Evolutionary conservation across 1,140 invertebrate species (phyloP).

Genomic region (Diabrotica undecimpunctata): DNA sequence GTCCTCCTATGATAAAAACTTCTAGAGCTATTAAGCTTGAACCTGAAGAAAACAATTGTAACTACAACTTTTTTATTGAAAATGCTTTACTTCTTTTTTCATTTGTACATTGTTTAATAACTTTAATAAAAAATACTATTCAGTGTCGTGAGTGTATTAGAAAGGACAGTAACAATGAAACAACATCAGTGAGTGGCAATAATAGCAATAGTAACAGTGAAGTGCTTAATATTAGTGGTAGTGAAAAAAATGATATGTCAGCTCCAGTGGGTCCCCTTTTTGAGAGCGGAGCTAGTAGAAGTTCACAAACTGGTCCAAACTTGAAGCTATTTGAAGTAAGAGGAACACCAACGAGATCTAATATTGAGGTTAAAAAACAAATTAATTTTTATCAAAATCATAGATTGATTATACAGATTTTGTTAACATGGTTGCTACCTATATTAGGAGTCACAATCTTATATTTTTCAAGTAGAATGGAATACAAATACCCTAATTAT

Average conservation of each 20-base stretch:
- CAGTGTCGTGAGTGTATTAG: slow-evolving; percentile 10
- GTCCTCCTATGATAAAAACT: neutral
- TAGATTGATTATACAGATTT: slow-evolving; percentile 17
- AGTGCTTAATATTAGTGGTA: slow-evolving; percentile 4
- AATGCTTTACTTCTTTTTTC: slow-evolving; percentile 29
- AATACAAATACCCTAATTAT: neutral
- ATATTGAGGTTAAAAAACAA: neutral
- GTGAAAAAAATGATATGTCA: slow-evolving; percentile 16
- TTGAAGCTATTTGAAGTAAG: slow-evolving; percentile 15
- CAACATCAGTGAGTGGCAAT: neutral
- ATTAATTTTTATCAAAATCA: neutral
- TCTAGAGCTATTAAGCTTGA: slow-evolving; percentile 16
- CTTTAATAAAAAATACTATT: slow-evolving; percentile 15
- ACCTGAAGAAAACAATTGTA: slow-evolving; percentile 11
- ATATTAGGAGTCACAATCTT: slow-evolving; percentile 18
- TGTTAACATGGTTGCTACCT: slow-evolving; percentile 21
- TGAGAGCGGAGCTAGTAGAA: neutral
- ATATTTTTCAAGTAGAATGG: slow-evolving; percentile 11
- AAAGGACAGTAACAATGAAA: slow-evolving; percentile 4
- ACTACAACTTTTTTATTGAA: slow-evolving; percentile 22
- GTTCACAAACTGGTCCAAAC: neutral
- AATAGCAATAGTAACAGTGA: slow-evolving; percentile 2
- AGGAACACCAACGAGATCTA: neutral
- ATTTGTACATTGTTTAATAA: slow-evolving; percentile 27
- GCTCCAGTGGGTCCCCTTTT: slow-evolving; percentile 16